phyloP scores from a whole-genome alignment of 2,113 vertebrate genomes.

The Pantherophis guttatus region DNA sequence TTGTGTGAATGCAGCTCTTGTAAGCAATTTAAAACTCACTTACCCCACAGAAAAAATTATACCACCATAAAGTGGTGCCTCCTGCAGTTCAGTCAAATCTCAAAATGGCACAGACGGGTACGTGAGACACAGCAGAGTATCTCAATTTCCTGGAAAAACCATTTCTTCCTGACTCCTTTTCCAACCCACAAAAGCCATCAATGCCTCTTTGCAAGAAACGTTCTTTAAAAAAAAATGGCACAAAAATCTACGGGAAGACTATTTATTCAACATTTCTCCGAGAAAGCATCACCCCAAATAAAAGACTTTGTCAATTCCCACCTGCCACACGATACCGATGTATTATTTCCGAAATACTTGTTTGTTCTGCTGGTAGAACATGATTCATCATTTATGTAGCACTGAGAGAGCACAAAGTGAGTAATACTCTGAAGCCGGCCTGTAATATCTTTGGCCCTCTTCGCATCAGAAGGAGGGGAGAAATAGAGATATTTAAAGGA shows the following conservation, averaged over 20 bases:
- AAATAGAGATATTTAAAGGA: background rate
- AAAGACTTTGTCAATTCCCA: constrained; percentile 26
- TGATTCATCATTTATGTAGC: constrained; percentile 47
- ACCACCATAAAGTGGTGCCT: background rate
- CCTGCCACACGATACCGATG: background rate
- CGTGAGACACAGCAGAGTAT: background rate
- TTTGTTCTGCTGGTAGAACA: constrained; percentile 52
- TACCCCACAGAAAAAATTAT: background rate
- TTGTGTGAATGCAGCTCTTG: background rate
- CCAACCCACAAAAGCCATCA: background rate
- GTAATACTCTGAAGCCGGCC: constrained; percentile 42
- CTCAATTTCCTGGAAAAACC: background rate
- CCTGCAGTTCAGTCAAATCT: background rate
- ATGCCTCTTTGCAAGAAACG: accelerated
- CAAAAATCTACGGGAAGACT: background rate
- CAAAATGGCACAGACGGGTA: background rate
- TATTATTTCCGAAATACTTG: constrained; percentile 45
- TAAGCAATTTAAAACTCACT: background rate
- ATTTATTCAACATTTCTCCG: constrained; percentile 18
- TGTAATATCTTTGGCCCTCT: constrained; percentile 45
- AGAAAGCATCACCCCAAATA: constrained; percentile 16
- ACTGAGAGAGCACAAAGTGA: constrained; percentile 47
- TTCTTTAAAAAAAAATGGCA: constrained; percentile 7
- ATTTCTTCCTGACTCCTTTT: background rate
- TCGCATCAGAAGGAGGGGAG: constrained; percentile 38